Conservation (phyloP, 1,140 invertebrate species). For the Eciton burchellii region DNA sequence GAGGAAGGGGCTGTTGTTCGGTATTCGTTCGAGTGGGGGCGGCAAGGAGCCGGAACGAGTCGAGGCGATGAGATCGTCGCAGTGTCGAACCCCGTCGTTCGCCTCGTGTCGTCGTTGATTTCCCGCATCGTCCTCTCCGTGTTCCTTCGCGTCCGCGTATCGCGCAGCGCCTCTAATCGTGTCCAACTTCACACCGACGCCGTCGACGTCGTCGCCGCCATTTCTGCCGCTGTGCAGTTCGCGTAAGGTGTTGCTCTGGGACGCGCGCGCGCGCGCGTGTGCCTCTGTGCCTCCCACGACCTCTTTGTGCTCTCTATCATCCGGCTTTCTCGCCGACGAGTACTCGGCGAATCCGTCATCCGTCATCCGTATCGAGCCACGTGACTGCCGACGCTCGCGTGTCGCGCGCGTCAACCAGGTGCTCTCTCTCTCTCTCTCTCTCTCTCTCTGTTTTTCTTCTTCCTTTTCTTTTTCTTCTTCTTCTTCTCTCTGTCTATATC, state of each 20-base stretch:
- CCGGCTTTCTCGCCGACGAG: background rate
- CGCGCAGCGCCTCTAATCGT: background rate
- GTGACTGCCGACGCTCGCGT: slow-evolving; percentile 7
- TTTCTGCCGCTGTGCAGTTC: background rate
- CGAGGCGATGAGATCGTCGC: slow-evolving; percentile 63
- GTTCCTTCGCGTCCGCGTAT: background rate
- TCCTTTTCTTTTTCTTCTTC: too few species aligned
- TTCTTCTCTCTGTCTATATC: too few species aligned
- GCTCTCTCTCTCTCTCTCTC: slow-evolving; percentile 12
- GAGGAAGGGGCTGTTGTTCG: slow-evolving; percentile 47
- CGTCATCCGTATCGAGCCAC: slow-evolving; percentile 22
- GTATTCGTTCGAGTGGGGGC: slow-evolving; percentile 65
- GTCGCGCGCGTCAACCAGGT: background rate
- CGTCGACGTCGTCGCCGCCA: background rate
- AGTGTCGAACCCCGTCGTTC: slow-evolving; percentile 70
- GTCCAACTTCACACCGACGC: background rate
- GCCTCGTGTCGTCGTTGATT: slow-evolving; percentile 52
- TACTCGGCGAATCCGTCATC: background rate
- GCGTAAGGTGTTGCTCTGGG: background rate
- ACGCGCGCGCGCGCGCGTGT: background rate
- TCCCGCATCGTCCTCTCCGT: slow-evolving; percentile 30
- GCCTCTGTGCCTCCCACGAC: too few species aligned
- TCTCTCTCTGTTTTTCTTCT: too few species aligned
- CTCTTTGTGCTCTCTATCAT: background rate
- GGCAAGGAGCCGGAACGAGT: slow-evolving; percentile 54